Percentiles rank a stretch among this genome's conserved stretches.
Conservation (phyloP, 2,113 vertebrate species). For the Callopanchax toddi region DNA sequence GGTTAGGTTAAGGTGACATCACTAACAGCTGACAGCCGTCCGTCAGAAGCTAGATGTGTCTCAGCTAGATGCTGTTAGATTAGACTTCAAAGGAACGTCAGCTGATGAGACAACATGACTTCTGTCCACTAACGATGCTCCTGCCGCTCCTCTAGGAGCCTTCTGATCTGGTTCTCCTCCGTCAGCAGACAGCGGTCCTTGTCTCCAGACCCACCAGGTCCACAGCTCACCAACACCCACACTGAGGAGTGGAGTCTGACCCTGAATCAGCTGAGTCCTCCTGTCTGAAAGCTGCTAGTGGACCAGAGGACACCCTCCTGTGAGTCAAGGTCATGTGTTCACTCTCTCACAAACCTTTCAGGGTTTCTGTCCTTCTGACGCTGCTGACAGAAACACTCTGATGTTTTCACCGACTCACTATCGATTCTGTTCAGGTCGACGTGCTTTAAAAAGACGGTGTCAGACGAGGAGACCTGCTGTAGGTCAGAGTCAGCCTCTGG, state of each 20-base stretch:
- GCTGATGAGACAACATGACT: not conserved
- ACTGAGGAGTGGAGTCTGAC: not conserved
- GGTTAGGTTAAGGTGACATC: no score
- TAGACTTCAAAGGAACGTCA: not conserved
- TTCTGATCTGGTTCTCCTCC: not conserved
- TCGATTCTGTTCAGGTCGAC: no score
- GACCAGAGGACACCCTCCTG: not conserved
- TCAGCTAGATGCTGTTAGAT: not conserved
- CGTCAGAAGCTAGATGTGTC: no score
- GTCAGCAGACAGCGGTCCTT: not conserved
- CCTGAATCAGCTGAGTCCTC: not conserved
- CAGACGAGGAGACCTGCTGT: no score
- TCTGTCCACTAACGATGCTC: not conserved
- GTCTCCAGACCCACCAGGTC: not conserved
- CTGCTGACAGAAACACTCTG: no score
- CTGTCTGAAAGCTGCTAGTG: not conserved
- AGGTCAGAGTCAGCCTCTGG: no score
- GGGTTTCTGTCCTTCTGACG: no score
- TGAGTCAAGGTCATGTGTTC: not conserved
- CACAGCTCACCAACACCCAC: not conserved
- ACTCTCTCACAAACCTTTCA: no score
- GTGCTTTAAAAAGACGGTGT: no score
- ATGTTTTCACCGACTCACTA: no score
- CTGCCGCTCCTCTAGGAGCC: not conserved
- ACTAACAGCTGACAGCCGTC: no score